These are phyloP conservation scores for Brachypalpus laphriformis DNA, from an alignment of 2,888 invertebrate genomes.

Conservation along the genomic window DNA sequence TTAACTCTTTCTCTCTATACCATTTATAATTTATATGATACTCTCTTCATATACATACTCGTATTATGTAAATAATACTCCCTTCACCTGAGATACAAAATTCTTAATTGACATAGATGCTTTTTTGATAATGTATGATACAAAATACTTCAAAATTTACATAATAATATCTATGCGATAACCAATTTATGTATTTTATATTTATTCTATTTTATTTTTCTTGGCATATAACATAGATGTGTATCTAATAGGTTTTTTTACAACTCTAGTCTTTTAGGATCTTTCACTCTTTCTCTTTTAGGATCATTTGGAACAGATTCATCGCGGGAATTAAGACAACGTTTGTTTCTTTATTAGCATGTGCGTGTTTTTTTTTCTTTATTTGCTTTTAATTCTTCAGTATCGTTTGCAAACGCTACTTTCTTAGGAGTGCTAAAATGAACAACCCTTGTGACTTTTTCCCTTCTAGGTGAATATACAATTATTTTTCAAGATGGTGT, in stretches of 20 bases:
- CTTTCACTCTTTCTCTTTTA: background rate
- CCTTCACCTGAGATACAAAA: background rate
- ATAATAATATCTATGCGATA: background rate
- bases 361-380: too few species aligned
- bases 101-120: background rate
- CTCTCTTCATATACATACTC: too few species aligned
- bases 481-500: slow-evolving; percentile 8
- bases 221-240: background rate
- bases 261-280: background rate
- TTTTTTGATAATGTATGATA: background rate
- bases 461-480: background rate
- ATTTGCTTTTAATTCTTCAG: background rate
- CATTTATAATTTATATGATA: too few species aligned
- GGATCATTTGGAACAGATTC: background rate
- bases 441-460: background rate
- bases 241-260: background rate
- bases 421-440: background rate
- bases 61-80: background rate
- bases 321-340: background rate
- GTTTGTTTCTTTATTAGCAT: background rate
- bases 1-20: background rate
- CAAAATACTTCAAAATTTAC: background rate
- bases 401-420: background rate
- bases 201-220: background rate
- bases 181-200: background rate